phyloP scores from a whole-genome alignment of 2,113 vertebrate genomes.

The Cavia porcellus region DNA sequence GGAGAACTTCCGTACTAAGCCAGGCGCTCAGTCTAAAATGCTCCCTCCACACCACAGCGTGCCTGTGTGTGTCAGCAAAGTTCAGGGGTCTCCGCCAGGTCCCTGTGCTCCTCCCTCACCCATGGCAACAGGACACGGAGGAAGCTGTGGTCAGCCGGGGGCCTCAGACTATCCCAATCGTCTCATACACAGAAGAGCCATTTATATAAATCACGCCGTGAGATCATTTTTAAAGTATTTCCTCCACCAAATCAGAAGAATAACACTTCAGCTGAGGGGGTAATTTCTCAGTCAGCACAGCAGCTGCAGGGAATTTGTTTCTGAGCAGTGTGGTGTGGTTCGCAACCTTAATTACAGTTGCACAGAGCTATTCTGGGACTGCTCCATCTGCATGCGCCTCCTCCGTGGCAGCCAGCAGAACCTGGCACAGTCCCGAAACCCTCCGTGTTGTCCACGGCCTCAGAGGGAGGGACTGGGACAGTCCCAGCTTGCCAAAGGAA shows the following conservation, averaged over 20 bases:
- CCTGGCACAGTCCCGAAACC: slow-evolving; percentile 11
- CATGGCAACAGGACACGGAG: slow-evolving; percentile 89
- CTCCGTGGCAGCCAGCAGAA: slow-evolving; percentile 74
- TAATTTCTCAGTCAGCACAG: slow-evolving; percentile 71
- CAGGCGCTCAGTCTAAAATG: slow-evolving; percentile 77
- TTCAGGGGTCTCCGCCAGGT: slow-evolving; percentile 87
- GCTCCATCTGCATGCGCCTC: slow-evolving; percentile 76
- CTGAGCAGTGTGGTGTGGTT: slow-evolving; percentile 65
- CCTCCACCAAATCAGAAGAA: slow-evolving; percentile 83
- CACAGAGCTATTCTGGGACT: slow-evolving; percentile 81
- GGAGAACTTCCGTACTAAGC: slow-evolving; percentile 72
- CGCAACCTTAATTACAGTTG: slow-evolving; percentile 79
- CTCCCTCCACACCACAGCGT: slow-evolving; percentile 80
- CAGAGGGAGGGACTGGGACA: not conserved
- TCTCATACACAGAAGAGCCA: slow-evolving; percentile 80
- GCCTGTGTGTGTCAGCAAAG: slow-evolving; percentile 92
- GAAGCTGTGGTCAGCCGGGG: slow-evolving; percentile 87
- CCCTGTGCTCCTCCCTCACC: slow-evolving; percentile 89
- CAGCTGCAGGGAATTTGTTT: slow-evolving; percentile 79
- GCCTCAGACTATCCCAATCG: slow-evolving; percentile 87
- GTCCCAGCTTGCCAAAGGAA: not conserved
- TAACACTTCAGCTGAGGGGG: slow-evolving; percentile 59
- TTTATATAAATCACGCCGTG: slow-evolving; percentile 83
- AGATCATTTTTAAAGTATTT: slow-evolving; percentile 83
- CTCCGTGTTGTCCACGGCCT: not conserved